These are phyloP conservation scores for Archegozetes longisetosus DNA, from an alignment of 1,140 invertebrate genomes.

Conservation along the genomic window DNA sequence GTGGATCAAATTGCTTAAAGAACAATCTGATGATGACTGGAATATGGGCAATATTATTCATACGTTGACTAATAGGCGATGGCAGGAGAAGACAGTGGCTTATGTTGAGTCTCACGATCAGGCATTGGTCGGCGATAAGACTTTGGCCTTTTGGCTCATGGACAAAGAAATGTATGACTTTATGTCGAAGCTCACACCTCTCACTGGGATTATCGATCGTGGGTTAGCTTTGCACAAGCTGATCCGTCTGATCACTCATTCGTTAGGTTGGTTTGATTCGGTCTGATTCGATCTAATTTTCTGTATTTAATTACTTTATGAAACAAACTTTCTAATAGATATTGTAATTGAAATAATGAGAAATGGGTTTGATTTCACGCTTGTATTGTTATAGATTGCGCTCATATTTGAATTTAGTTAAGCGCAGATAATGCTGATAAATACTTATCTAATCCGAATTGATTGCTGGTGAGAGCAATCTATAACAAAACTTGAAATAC, in stretches of 20 bases:
- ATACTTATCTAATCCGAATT: too few relatives aligned
- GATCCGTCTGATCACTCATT: conserved; percentile 84
- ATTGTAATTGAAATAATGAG: too few relatives aligned
- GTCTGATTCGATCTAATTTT: not conserved
- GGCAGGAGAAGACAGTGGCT: conserved; percentile 85
- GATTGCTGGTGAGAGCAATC: too few relatives aligned
- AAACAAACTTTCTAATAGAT: too few relatives aligned
- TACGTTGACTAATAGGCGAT: conserved; percentile 85
- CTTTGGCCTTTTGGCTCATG: conserved; percentile 98
- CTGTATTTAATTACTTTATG: too few relatives aligned
- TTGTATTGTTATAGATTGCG: too few relatives aligned
- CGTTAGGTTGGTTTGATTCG: conserved; percentile 31
- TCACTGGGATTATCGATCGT: conserved; percentile 23
- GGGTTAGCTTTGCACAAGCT: conserved; percentile 90
- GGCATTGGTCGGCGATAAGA: conserved; percentile 95
- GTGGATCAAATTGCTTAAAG: conserved; percentile 76
- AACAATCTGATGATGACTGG: conserved; percentile 80
- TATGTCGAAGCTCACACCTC: conserved; percentile 62
- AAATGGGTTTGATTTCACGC: too few relatives aligned
- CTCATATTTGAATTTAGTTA: too few relatives aligned
- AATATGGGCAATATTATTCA: conserved; percentile 77
- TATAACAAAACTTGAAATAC: too few relatives aligned
- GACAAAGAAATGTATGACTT: conserved; percentile 97
- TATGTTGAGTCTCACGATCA: conserved; percentile 98
- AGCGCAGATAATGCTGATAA: too few relatives aligned